A percentile compares a stretch with the other conserved stretches of the same genome.
Evolutionary conservation across 2,888 invertebrate genomes (phyloP).

Genomic region (Polia nebulosa): DNA sequence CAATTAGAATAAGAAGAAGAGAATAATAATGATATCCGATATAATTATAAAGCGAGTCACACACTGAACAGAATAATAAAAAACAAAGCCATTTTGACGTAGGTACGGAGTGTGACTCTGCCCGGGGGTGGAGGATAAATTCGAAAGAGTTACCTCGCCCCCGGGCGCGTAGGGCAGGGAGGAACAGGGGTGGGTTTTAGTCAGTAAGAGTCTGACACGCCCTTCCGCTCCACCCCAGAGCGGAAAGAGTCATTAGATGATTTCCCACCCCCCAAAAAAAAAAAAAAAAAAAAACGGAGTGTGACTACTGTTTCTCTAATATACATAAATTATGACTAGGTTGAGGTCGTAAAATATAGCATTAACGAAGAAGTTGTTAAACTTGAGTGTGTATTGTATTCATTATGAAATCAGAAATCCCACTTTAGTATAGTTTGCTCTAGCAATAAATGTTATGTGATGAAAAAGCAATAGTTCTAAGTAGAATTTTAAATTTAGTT

Average conservation of each 20-base stretch:
- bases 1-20: too few relatives aligned
- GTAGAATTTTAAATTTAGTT: not conserved
- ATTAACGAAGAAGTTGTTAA: conserved; percentile 27
- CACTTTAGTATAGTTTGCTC: not conserved
- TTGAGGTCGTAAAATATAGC: conserved; percentile 12
- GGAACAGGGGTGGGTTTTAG: too few relatives aligned
- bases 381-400: conserved; percentile 8
- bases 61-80: not conserved
- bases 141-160: too few relatives aligned
- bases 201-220: too few relatives aligned
- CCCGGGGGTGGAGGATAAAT: too few relatives aligned
- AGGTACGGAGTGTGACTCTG: not conserved
- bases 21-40: too few relatives aligned
- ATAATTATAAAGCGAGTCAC: not conserved
- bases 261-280: too few relatives aligned
- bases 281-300: too few relatives aligned
- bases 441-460: not conserved
- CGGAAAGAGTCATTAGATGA: too few relatives aligned
- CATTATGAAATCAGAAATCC: conserved; percentile 7
- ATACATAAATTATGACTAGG: not conserved
- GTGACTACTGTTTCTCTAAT: not conserved
- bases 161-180: too few relatives aligned
- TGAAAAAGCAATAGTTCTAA: not conserved
- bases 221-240: too few relatives aligned
- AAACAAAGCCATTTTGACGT: not conserved